These are phyloP conservation scores for Hyposmocoma kahamanoa DNA, from an alignment of 1,140 invertebrate species.

Conservation along the genomic window DNA sequence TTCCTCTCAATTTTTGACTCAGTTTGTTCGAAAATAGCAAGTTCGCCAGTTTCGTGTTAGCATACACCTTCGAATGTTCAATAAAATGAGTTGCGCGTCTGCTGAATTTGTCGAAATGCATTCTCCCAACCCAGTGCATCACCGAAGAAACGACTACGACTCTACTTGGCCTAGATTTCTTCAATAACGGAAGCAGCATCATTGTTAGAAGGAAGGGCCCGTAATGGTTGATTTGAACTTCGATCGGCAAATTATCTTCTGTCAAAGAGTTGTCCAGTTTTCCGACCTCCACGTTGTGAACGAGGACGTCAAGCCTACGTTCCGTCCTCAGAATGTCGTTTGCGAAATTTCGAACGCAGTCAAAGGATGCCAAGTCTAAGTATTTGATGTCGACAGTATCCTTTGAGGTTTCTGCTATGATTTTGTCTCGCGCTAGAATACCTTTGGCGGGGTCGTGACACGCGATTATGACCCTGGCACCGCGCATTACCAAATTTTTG, in stretches of 20 bases:
- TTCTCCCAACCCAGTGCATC: conserved; percentile 80
- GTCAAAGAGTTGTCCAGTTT: conserved; percentile 70
- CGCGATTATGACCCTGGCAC: conserved; percentile 86
- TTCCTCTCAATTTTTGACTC: conserved; percentile 79
- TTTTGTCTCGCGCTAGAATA: conserved; percentile 48
- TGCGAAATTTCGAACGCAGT: conserved; percentile 81
- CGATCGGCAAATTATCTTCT: conserved; percentile 87
- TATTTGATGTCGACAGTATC: conserved; percentile 68
- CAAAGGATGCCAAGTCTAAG: conserved; percentile 79
- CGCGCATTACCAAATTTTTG: conserved; percentile 73
- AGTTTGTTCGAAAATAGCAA: conserved; percentile 88
- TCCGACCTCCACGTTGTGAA: conserved; percentile 83
- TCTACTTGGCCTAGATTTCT: conserved; percentile 82
- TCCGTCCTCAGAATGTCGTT: conserved; percentile 79
- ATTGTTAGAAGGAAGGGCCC: conserved; percentile 87
- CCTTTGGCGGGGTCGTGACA: conserved; percentile 81
- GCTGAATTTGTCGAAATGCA: conserved; percentile 77
- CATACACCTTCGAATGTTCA: conserved; percentile 76
- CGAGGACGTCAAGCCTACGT: conserved; percentile 77
- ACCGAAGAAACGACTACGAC: conserved; percentile 90
- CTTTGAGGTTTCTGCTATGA: conserved; percentile 61
- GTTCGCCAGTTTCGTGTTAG: conserved; percentile 89
- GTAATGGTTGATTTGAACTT: conserved; percentile 91
- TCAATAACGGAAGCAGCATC: conserved; percentile 78
- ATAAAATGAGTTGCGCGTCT: conserved; percentile 71